Percentiles rank a stretch among this genome's conserved stretches.
These are phyloP conservation scores for Alethe diademata DNA, from an alignment of 2,113 vertebrate genomes.

Conservation along the genomic window DNA sequence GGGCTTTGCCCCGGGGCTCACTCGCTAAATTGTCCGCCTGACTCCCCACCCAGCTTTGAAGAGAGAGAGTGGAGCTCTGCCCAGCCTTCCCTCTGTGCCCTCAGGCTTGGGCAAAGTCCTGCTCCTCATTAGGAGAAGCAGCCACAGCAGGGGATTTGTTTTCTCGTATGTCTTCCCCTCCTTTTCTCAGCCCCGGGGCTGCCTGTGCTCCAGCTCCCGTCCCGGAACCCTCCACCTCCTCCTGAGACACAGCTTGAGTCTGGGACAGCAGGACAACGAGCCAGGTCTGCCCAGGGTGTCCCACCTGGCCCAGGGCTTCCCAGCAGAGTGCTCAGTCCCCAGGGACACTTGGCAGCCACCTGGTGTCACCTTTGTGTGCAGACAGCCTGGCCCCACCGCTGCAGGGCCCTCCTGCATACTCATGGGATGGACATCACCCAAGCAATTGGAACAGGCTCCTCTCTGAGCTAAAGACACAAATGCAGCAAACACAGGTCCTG, in stretches of 20 bases:
- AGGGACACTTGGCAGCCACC: not conserved
- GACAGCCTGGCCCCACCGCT: rapidly evolving
- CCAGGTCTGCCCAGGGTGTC: not conserved
- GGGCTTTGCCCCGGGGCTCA: not conserved
- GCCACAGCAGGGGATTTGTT: conserved; percentile 14
- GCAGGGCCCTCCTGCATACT: rapidly evolving
- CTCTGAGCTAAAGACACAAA: not conserved
- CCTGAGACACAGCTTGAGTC: rapidly evolving
- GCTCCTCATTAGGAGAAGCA: conserved; percentile 9
- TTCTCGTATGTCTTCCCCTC: not conserved
- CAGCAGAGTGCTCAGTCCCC: not conserved
- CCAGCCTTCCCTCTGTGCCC: not conserved
- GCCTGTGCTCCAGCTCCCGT: not conserved
- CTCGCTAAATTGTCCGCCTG: not conserved
- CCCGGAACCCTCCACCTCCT: not conserved
- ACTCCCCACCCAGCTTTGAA: not conserved
- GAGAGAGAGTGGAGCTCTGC: not conserved
- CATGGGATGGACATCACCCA: not conserved
- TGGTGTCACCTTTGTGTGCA: not conserved
- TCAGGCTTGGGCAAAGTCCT: not conserved
- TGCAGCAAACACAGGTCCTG: not conserved
- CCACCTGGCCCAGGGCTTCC: not conserved
- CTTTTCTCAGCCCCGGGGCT: not conserved
- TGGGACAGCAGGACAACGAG: rapidly evolving
- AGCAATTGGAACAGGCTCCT: rapidly evolving